These are phyloP conservation scores for Marronus borbonicus DNA, from an alignment of 2,888 invertebrate species.

Conservation along the genomic window DNA sequence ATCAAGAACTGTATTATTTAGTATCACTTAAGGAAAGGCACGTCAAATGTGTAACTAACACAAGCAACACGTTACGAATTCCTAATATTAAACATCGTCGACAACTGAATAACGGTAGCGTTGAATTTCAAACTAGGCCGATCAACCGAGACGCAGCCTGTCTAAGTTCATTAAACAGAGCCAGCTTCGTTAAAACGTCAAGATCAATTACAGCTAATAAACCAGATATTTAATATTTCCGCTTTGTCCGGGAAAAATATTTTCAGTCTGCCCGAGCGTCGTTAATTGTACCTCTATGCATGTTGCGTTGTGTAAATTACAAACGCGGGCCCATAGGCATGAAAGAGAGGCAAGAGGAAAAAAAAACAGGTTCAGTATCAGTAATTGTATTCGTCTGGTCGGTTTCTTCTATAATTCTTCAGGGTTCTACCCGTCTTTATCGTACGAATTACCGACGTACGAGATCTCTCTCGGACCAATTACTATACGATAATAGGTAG, in stretches of 20 bases:
- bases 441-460: constrained; percentile 4
- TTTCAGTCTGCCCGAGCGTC: not conserved
- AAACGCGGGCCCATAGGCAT: not conserved
- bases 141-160: no score
- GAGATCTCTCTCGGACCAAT: constrained; percentile 9
- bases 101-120: no score
- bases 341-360: not conserved
- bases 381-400: constrained; percentile 12
- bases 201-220: constrained; percentile 25
- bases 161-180: constrained; percentile 11
- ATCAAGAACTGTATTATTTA: no score
- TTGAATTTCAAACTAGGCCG: no score
- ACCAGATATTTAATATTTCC: constrained; percentile 34
- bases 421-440: constrained; percentile 1
- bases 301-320: constrained; percentile 13
- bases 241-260: constrained; percentile 5
- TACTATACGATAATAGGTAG: constrained; percentile 20
- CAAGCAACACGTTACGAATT: no score
- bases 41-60: no score
- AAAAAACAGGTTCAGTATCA: not conserved
- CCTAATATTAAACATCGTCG: no score
- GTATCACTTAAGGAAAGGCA: no score
- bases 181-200: constrained; percentile 6
- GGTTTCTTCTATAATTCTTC: not conserved
- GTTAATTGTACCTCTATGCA: constrained; percentile 6